Base-by-base conservation (phyloP, 92 coral and sea anemone species). In the Hydrozoanthus gracilis region DNA sequence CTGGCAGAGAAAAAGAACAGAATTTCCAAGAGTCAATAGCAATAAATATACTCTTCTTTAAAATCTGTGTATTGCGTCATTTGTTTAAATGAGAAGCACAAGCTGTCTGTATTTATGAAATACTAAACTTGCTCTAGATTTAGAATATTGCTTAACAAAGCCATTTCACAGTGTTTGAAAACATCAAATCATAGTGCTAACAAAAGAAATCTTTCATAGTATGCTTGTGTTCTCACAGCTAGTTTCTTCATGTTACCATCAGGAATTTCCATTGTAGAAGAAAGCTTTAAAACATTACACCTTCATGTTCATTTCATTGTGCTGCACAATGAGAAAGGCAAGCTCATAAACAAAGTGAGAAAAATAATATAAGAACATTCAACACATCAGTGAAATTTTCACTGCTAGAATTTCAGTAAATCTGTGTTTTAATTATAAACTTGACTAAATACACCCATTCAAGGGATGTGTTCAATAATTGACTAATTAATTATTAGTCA, bases 41-140 rank as follows among this genome's bases (percentile, higher is more conserved):
- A n/a, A n/a, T n/a, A n/a, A 66, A 66, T 16, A 66, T 66, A 66
- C 71, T 66, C 71, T 66, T 66, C 71, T 66, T 66, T 66, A 66
- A 66, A 66, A 66, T 66, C 71, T 66, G 71, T n/a, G n/a, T n/a
- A n/a, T n/a, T n/a, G n/a, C n/a, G n/a, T n/a, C n/a, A n/a, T n/a
- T n/a, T n/a, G n/a, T 8, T 66, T n/a, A 66, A 66, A 66, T 44
- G 35, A 6, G 46, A 68, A 68, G 39, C 73, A 48, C 49, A n/a
- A n/a, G n/a, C n/a, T n/a, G n/a, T n/a, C n/a, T n/a, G n/a, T n/a
- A n/a, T n/a, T n/a, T n/a, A n/a, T 48, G 8, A 15, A 45, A 27
- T 48, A 68, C 73, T 68, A 20, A 2, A 68, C 39, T 68, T 48
- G 73, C 73, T 68, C 73, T 68, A 68, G 73, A 68, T 48, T 68